Base-by-base conservation (phyloP, 1,140 invertebrate species). In the Agrilus planipennis region DNA sequence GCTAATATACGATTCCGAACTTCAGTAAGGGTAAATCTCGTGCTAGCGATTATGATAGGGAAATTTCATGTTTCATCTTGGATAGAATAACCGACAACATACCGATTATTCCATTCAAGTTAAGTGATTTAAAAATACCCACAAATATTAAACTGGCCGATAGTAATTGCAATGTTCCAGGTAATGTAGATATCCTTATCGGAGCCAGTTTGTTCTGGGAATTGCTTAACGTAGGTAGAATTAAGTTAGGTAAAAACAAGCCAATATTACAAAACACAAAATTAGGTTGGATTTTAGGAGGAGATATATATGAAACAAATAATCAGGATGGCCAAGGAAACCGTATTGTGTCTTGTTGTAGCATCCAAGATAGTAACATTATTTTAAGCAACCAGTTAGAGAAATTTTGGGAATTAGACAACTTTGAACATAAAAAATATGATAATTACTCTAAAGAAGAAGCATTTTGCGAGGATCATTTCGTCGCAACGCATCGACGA, bases 181-280 rank as follows among this genome's bases (percentile, higher is more conserved):
- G 38, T 15, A 25, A 34, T 3, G 51, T 60, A 22, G 51, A 62
- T 38, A 15, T 61, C 10, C 17, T 62, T 10, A 37, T 60, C 0
- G 57, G 52, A 2, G 50, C 52, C 4, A 52, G 51, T 15, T 18
- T 49, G 15, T 60, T 57, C 47, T 58, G 52, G 45, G 41, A 54
- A 7, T 27, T 62, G 22, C 22, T 60, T 0, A 40, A 42, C 22
- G 37, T 28, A 9, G 51, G 51, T n/a, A 39, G 46, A 42, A 49
- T 54, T 16, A 52, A 46, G 27, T 38, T 50, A 28, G 51, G 44
- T 28, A 40, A 32, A 9, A 44, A 45, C 11, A 21, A 47, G n/a
- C 51, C 48, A 7, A 43, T 31, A 12, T 21, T 60, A 15, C 53
- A 51, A 30, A 18, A 60, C 47, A 57, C 51, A 2, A 17, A 47